Percentiles rank a stretch among this genome's conserved stretches.
Evolutionary conservation across 2,113 vertebrate genomes (phyloP).

Genomic region (Marcusenius ussheri): DNA sequence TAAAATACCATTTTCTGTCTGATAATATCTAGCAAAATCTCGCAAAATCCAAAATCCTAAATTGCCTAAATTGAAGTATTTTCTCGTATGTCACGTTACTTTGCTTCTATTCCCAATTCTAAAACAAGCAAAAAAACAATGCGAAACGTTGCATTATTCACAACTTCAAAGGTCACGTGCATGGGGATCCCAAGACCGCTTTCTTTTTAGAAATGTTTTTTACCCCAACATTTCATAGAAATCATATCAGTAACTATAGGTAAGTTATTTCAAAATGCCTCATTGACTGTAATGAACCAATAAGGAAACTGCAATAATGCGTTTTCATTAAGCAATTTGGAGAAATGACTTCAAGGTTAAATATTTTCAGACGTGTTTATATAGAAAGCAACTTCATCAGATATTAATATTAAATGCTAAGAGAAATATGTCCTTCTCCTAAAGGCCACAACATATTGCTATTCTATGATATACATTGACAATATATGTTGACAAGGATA

Average conservation of each 20-base stretch:
- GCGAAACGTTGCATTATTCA: neutral
- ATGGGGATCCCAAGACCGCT: neutral
- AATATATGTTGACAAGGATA: neutral
- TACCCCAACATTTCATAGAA: neutral
- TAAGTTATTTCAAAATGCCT: neutral
- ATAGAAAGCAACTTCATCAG: neutral
- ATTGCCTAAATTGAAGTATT: neutral
- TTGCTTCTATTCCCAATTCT: neutral
- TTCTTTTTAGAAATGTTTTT: neutral
- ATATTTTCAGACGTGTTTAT: neutral
- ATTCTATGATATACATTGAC: neutral
- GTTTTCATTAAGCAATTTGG: neutral
- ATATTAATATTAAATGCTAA: neutral
- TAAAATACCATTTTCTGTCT: neutral
- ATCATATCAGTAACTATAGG: neutral
- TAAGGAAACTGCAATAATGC: neutral
- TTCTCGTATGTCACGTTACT: neutral
- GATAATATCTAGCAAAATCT: neutral
- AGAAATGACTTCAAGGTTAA: neutral
- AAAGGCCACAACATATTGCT: neutral
- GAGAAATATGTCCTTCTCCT: neutral
- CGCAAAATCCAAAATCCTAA: neutral
- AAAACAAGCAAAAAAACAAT: neutral
- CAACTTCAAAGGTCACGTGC: neutral
- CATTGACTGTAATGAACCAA: neutral